Base-by-base conservation (phyloP, 1,140 invertebrate species). In the Centruroides sculpturatus region DNA sequence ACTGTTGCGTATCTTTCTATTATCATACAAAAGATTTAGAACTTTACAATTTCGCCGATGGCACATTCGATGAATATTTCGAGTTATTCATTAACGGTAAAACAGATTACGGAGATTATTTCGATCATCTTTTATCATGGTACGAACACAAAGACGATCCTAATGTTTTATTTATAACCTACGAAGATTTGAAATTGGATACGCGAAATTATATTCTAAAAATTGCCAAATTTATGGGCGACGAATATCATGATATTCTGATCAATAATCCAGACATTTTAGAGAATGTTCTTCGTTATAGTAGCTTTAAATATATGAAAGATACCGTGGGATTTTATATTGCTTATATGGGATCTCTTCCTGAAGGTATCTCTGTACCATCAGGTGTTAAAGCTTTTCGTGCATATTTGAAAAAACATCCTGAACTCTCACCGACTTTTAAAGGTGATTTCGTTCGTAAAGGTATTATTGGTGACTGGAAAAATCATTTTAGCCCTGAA, bases 1-100 rank as follows among this genome's bases (percentile, higher is more conserved):
- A 23, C 2, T 23, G 23, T 23, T 23, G 23, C 23, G 23, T 23
- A 2, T 92, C 88, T 0, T 91, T 83, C 71, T 92, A 84, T 69
- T 82, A 90, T 51, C 49, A 51, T 2, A 51, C 49, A n/a, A 12
- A n/a, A n/a, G 2, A 55, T 34, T 10, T 65, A 35, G 56, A 57
- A 36, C 55, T 48, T 11, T 66, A 51, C 34, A 34, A 51, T 23
- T 23, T 23, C 23, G 2, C 23, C 0, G 23, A 23, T 23, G 23
- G 23, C 23, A 23, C 23, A 51, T 80, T 89, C 47, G 62, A 72
- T 50, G 71, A 66, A 11, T 60, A 68, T 57, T 68, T 74, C 54
- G 66, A 74, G 23, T 59, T 74, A 3, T 74, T 75, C 59, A 55
- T 69, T 11, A 55, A 46, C 8, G 73, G 72, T 35, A 52, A 68